These are phyloP conservation scores for Tetropium fuscum DNA, from an alignment of 2,888 invertebrate genomes.

Conservation along the genomic window DNA sequence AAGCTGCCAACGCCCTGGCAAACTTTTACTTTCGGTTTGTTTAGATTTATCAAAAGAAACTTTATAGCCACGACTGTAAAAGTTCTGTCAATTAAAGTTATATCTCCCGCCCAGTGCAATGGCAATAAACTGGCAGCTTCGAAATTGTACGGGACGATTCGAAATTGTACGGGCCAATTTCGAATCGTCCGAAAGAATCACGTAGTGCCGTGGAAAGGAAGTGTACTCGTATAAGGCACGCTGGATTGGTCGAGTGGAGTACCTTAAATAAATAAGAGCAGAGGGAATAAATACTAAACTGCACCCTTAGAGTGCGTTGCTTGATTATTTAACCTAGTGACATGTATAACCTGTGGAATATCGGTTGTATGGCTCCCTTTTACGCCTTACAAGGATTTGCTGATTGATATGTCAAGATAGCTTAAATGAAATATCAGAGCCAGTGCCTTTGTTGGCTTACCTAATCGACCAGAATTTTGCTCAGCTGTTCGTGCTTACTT, in stretches of 20 bases:
- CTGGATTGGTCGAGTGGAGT: conserved; percentile 4
- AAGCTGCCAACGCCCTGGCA: no score
- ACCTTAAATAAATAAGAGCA: conserved; percentile 13
- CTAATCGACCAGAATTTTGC: no score
- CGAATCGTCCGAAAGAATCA: not conserved
- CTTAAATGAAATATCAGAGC: no score
- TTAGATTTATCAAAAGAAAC: conserved; percentile 17
- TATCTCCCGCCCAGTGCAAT: not conserved
- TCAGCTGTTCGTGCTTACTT: no score
- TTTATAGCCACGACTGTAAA: conserved; percentile 12
- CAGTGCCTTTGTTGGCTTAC: no score
- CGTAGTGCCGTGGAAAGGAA: conserved; percentile 3
- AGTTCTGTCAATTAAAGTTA: conserved; percentile 26
- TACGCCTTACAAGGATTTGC: not conserved
- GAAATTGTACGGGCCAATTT: conserved; percentile 9
- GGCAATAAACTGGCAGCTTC: conserved; percentile 17
- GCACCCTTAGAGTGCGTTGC: conserved; percentile 7
- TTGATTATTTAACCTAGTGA: conserved; percentile 14
- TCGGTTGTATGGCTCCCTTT: conserved; percentile 4
- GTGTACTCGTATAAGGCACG: not conserved
- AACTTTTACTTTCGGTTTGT: no score
- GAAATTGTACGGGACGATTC: no score
- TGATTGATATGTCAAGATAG: conserved; percentile 1
- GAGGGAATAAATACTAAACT: conserved; percentile 7
- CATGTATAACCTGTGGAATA: conserved; percentile 11